Conservation (phyloP, 2,113 vertebrate species). For the Lathamus discolor region DNA sequence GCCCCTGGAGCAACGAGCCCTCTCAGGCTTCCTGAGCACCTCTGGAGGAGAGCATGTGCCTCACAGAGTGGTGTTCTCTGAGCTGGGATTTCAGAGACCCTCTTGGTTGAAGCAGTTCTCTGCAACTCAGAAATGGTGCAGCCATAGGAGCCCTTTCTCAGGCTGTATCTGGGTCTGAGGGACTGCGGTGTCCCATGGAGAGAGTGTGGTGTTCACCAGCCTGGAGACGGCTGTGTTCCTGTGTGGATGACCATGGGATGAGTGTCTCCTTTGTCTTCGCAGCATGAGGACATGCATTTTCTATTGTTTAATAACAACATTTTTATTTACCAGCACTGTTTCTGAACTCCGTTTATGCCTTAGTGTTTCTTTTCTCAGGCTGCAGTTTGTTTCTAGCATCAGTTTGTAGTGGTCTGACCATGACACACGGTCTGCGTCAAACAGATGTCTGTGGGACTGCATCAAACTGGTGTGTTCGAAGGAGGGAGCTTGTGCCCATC, state of each 20-base stretch:
- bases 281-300: not conserved
- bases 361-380: not conserved
- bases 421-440: too few relatives aligned
- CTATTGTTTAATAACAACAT: not conserved
- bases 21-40: not conserved
- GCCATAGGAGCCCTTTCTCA: not conserved
- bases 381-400: not conserved
- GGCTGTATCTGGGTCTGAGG: not conserved
- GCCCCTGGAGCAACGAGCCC: not conserved
- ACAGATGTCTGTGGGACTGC: not conserved
- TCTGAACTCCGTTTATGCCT: not conserved
- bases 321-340: not conserved
- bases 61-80: not conserved
- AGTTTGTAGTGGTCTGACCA: not conserved
- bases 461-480: rapidly evolving
- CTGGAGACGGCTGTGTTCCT: not conserved
- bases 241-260: rapidly evolving
- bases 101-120: not conserved
- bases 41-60: not conserved
- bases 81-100: not conserved
- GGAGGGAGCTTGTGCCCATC: not conserved
- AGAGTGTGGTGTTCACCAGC: not conserved
- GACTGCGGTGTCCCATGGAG: rapidly evolving
- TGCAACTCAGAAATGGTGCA: not conserved
- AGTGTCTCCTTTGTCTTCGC: not conserved